A percentile compares a stretch with the other conserved stretches of the same genome.
phyloP scores from a whole-genome alignment of 1,140 invertebrate genomes.

The Aethina tumida region DNA sequence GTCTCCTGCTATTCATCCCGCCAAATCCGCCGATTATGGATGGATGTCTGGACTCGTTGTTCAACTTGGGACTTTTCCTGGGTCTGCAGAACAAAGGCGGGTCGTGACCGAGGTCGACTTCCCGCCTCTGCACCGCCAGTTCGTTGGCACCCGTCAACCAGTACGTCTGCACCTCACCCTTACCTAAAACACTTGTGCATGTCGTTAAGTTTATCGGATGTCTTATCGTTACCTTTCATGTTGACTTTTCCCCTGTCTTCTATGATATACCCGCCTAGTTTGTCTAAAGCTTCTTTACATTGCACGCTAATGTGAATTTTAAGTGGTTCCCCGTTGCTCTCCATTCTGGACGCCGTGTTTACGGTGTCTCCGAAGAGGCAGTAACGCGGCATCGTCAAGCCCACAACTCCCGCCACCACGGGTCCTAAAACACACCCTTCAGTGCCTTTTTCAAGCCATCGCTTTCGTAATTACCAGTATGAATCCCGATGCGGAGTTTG shows the following conservation, averaged over 20 bases:
- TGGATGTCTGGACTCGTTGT: constrained; percentile 55
- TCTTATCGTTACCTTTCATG: no score
- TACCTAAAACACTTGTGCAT: no score
- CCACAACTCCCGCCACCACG: constrained; percentile 90
- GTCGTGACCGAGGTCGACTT: constrained; percentile 72
- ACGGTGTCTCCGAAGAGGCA: constrained; percentile 90
- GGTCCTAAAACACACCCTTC: constrained; percentile 58
- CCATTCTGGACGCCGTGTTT: constrained; percentile 89
- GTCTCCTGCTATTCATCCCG: constrained; percentile 41
- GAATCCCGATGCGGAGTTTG: constrained; percentile 89
- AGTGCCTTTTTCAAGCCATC: no score
- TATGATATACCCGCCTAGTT: constrained; percentile 76
- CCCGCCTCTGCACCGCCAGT: constrained; percentile 70
- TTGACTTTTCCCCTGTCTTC: constrained; percentile 75
- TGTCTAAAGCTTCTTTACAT: constrained; percentile 74
- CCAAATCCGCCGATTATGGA: constrained; percentile 36
- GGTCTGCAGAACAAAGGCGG: constrained; percentile 66
- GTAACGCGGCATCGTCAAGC: constrained; percentile 93
- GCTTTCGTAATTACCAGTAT: constrained; percentile 61
- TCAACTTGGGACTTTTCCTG: constrained; percentile 63
- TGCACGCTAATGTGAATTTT: constrained; percentile 84
- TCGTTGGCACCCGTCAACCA: constrained; percentile 83
- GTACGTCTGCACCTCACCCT: constrained; percentile 73
- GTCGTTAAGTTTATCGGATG: no score
- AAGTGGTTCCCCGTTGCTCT: constrained; percentile 83